Evolutionary conservation across 2,797 vertebrate species (phyloP), one percentile per base, ranked within the genome.

Genomic region (Pseudopleuronectes americanus): DNA sequence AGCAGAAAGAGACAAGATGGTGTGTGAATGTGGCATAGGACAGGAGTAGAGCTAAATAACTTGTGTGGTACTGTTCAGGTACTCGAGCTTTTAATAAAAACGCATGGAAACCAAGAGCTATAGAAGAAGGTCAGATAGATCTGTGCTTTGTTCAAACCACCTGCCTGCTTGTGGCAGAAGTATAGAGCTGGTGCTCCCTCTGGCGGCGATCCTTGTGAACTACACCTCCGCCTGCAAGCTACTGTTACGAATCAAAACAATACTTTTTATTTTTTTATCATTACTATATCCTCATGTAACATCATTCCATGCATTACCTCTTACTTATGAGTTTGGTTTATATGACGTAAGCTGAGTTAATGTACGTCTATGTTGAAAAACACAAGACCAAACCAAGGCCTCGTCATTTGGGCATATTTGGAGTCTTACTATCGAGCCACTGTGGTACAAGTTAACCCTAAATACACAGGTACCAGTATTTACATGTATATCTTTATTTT

Each of bases 11-110:
- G 22, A 26, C 69, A 71, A 66, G 84, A 89, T 57, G 90, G 86
- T 9, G 65, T 65, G 58, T 26, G 90, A 63, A 93, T 63, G 90
- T 91, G 84, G 85, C 3, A 17, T 91, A 89, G 69, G 58, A 58
- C 85, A 90, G 81, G 49, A 64, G 83, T 81, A 89, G 76, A 86
- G 86, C 79, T 48, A 76, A 72, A 74, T 76, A 83, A 89, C 88
- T 82, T 86, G 79, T 83, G 24, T 8, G 58, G 68, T 84, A 58
- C 75, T 69, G 54, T 58, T 74, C 21, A 31, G 73, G 66, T 83
- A 57, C 76, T 59, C 24, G 1, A 71, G 59, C 43, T 60, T 21
- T 47, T 26, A 41, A 43, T 26, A 19, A 22, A 10, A 60, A 56
- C 17, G 3, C 47, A 48, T 14, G 17, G 24, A 41, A 54, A 53